Percentiles rank a stretch among this genome's conserved stretches.
Evolutionary conservation across 2,888 invertebrate species (phyloP).

Genomic region (Biston stratarius): DNA sequence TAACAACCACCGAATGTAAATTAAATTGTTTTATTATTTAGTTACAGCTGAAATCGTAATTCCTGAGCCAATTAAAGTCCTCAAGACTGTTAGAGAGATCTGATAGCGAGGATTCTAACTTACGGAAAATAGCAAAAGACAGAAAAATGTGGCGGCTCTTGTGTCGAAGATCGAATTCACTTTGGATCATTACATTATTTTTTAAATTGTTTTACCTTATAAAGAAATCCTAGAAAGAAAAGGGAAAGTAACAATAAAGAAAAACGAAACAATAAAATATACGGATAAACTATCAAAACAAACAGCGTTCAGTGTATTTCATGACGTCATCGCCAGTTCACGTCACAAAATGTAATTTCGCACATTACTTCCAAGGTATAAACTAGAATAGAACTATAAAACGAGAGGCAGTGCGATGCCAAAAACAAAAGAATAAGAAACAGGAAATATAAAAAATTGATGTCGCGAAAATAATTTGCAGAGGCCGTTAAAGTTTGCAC

Average conservation of each 20-base stretch:
- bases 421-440: conserved; percentile 55
- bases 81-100: too few species aligned
- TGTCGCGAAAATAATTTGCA: conserved; percentile 62
- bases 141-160: too few species aligned
- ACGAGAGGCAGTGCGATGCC: conserved; percentile 39
- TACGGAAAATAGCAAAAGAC: too few species aligned
- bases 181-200: too few species aligned
- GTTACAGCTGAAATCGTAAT: too few species aligned
- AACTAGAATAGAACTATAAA: conserved; percentile 42
- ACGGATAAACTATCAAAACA: conserved; percentile 7
- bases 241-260: neutral
- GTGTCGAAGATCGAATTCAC: too few species aligned
- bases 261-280: conserved; percentile 15
- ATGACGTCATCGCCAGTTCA: conserved; percentile 15
- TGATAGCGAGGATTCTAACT: too few species aligned
- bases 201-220: neutral
- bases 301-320: conserved; percentile 23
- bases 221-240: neutral
- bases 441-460: conserved; percentile 59
- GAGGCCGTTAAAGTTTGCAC: conserved; percentile 54
- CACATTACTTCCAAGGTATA: conserved; percentile 36
- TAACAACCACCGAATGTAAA: neutral
- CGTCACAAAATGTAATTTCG: conserved; percentile 29
- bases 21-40: too few species aligned
- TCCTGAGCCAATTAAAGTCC: too few species aligned